Evolutionary conservation across 2,888 invertebrate genomes (phyloP).

Genomic region (Chymomyza procnemis): DNA sequence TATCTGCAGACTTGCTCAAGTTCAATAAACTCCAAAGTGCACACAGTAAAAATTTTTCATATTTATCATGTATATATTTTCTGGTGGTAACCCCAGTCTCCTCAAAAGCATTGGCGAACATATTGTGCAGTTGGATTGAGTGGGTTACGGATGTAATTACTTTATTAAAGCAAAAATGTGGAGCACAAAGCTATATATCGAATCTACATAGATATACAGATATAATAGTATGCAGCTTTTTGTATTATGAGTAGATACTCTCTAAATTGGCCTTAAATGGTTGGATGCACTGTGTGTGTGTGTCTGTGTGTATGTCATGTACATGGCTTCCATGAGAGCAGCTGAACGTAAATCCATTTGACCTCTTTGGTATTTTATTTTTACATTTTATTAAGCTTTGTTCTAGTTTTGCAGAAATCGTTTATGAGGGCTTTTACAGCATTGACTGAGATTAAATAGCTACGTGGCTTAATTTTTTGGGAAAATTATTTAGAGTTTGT

Average conservation of each 20-base stretch:
- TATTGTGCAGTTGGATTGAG: not conserved
- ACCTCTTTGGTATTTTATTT: too few relatives aligned
- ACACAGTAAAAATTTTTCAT: not conserved
- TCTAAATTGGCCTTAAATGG: not conserved
- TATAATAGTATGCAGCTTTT: not conserved
- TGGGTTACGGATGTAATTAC: not conserved
- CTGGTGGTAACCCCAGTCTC: not conserved
- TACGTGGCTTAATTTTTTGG: too few relatives aligned
- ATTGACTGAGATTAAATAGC: too few relatives aligned
- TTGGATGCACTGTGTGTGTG: not conserved
- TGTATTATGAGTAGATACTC: not conserved
- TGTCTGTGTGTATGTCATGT: too few relatives aligned
- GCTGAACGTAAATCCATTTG: too few relatives aligned
- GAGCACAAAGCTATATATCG: not conserved
- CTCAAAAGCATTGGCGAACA: not conserved
- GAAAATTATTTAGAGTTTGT: too few relatives aligned
- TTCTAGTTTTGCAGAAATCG: too few relatives aligned
- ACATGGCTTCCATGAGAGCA: too few relatives aligned
- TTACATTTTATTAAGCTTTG: too few relatives aligned
- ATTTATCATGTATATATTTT: not conserved
- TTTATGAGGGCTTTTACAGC: too few relatives aligned
- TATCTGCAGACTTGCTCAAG: too few relatives aligned
- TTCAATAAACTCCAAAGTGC: too few relatives aligned
- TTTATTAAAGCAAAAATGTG: not conserved
- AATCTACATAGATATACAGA: not conserved